These are phyloP conservation scores for Drosophila takahashii DNA, from an alignment of 1,140 invertebrate species.

Conservation along the genomic window DNA sequence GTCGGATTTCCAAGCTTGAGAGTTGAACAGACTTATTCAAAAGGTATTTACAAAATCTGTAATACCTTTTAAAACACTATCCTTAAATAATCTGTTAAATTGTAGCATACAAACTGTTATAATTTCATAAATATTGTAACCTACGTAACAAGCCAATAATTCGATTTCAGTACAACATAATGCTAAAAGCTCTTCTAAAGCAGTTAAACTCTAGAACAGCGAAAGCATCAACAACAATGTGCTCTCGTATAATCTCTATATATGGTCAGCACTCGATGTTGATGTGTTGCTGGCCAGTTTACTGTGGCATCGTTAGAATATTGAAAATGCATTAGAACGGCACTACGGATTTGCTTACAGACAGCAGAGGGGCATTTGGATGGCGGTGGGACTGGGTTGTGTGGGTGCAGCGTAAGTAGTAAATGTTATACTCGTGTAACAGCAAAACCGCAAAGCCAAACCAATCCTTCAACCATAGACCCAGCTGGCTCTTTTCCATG, in stretches of 20 bases:
- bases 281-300: slow-evolving; percentile 20
- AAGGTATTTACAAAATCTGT: too few relatives aligned
- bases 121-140: slow-evolving; percentile 2
- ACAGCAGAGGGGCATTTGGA: background rate
- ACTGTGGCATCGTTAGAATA: slow-evolving; percentile 29
- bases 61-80: too few relatives aligned
- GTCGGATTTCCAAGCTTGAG: background rate
- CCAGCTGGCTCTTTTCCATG: slow-evolving; percentile 11
- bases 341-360: slow-evolving; percentile 18
- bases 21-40: background rate
- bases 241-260: slow-evolving; percentile 23
- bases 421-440: slow-evolving; percentile 76
- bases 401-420: slow-evolving; percentile 47
- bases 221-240: slow-evolving; percentile 9
- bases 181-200: slow-evolving; percentile 33
- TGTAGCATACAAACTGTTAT: background rate
- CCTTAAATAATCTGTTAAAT: too few relatives aligned
- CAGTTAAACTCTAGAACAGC: slow-evolving; percentile 20
- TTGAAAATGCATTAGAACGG: slow-evolving; percentile 46
- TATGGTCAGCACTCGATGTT: slow-evolving; percentile 24
- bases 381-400: background rate
- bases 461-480: slow-evolving; percentile 20
- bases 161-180: slow-evolving; percentile 18
- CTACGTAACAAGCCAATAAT: background rate
- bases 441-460: slow-evolving; percentile 71